phyloP scores from a whole-genome alignment of 2,888 invertebrate species.

The Incurvaria masculella region DNA sequence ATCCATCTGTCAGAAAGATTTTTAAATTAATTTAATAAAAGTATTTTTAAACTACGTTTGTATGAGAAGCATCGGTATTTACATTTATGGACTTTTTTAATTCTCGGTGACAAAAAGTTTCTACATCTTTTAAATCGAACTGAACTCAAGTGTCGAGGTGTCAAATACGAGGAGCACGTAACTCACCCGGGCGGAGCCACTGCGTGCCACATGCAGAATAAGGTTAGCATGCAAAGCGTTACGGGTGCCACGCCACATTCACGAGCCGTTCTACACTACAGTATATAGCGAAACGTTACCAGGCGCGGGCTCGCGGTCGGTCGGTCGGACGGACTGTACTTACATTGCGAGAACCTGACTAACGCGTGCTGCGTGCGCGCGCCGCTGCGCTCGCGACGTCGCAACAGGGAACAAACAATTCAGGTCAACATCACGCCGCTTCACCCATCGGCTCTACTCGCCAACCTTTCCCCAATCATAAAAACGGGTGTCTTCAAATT shows the following conservation, averaged over 20 bases:
- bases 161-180: neutral
- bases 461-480: too few species aligned
- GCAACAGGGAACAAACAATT: conserved; percentile 11
- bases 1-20: too few species aligned
- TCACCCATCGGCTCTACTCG: too few species aligned
- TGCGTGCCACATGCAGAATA: neutral
- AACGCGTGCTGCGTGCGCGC: conserved; percentile 82
- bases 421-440: conserved; percentile 7
- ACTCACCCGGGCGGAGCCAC: neutral
- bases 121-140: too few species aligned
- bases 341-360: conserved; percentile 86
- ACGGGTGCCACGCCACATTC: conserved; percentile 11
- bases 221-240: neutral
- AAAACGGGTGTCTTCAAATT: too few species aligned
- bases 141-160: too few species aligned
- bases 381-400: conserved; percentile 8
- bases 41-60: too few species aligned
- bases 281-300: conserved; percentile 14
- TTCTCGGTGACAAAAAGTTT: too few species aligned
- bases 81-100: too few species aligned
- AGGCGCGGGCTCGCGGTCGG: conserved; percentile 10
- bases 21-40: too few species aligned
- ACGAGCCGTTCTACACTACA: neutral
- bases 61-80: too few species aligned
- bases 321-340: conserved; percentile 53